Evolutionary conservation across 2,888 invertebrate species (phyloP), one percentile per base, ranked within the genome.

Genomic region (Mythimna vitellina): DNA sequence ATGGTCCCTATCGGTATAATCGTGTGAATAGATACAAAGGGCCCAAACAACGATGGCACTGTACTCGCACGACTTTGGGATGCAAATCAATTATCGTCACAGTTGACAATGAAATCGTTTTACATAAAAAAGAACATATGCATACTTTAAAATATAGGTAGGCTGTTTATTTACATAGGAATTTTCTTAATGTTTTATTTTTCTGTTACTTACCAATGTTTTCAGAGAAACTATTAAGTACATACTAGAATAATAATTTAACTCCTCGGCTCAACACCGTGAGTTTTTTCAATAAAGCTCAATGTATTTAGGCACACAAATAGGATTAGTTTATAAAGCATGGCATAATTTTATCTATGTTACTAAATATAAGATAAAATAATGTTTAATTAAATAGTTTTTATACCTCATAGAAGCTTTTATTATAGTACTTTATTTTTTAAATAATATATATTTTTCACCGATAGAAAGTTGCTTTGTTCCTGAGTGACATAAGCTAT

Each of bases 1-100:
- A 42, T 10, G 71, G 65, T 29, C 60, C 53, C 3, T 70, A 73
- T 17, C 53, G 77, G 14, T 78, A 62, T 61, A 74, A 78, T 35
- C 38, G 32, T 14, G 42, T 54, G 4, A 46, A 22, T 6, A 6
- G 51, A 8, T 65, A 64, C n/a, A 69, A 20, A 29, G 72, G 76
- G 10, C 42, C 35, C 10, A 77, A 57, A 54, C 49, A 64, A 20
- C 66, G 81, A 20, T 81, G 81, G 79, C 60, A 66, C 12, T 81
- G 81, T 54, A 75, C 58, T 12, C 32, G 49, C 4, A 29, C 29
- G 1, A 14, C 20, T 1, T 10, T n/a, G 7, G 63, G 67, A 35
- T 72, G 72, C 22, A 66, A 61, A 62, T 61, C 72, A 4, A 29
- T 60, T n/a, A 46, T 65, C 9, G 20, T 46, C 14, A 72, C 72